Conservation (phyloP, 2,888 invertebrate species). For the Xestoiulus laeticollis region DNA sequence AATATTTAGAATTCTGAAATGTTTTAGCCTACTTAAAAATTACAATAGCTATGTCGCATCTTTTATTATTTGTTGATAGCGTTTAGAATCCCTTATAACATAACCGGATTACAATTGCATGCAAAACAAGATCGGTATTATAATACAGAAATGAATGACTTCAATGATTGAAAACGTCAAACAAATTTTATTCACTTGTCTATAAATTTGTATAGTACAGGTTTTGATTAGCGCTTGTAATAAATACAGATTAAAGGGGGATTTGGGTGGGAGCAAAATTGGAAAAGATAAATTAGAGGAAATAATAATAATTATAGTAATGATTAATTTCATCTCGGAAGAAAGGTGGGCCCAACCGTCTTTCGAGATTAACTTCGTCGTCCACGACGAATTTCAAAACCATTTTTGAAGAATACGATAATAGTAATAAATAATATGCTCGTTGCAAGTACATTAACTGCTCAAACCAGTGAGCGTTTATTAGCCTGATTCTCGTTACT, state of each 20-base stretch:
- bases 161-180: constrained; percentile 28
- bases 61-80: too few species aligned
- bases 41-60: too few species aligned
- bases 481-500: neutral
- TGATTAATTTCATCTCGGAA: constrained; percentile 44
- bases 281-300: neutral
- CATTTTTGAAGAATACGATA: neutral
- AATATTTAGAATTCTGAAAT: too few species aligned
- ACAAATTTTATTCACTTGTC: constrained; percentile 48
- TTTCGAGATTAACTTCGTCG: constrained; percentile 42
- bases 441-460: constrained; percentile 24
- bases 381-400: constrained; percentile 40
- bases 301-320: constrained; percentile 39
- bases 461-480: constrained; percentile 39
- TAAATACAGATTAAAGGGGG: constrained; percentile 41
- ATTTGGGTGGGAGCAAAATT: neutral
- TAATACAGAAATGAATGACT: neutral
- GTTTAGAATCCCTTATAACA: too few species aligned
- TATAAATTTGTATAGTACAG: constrained; percentile 46
- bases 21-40: too few species aligned
- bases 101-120: too few species aligned
- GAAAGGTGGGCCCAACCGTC: constrained; percentile 48
- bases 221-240: constrained; percentile 46
- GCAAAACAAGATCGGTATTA: neutral
- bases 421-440: constrained; percentile 34